Evolutionary conservation across 2,113 vertebrate species (phyloP).

Genomic region (Plotosus lineatus): DNA sequence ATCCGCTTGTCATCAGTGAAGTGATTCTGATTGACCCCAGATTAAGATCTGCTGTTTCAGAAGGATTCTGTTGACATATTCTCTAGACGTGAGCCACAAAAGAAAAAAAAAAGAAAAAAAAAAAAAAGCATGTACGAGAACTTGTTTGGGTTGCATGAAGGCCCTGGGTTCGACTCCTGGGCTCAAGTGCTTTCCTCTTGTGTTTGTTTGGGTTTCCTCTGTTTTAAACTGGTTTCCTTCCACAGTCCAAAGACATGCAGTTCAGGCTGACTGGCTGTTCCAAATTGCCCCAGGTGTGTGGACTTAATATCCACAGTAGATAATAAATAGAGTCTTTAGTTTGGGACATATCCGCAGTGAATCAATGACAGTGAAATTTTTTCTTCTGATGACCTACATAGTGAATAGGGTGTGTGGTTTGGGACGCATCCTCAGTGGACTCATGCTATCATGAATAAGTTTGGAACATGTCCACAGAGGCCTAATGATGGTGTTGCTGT

Average conservation of each 20-base stretch:
- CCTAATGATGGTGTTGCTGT: neutral
- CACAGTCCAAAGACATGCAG: neutral
- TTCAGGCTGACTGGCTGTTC: no score
- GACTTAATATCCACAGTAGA: neutral
- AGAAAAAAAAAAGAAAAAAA: neutral
- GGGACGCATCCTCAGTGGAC: neutral
- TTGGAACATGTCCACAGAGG: neutral
- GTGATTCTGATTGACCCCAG: neutral
- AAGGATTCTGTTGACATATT: neutral
- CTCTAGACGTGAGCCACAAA: neutral
- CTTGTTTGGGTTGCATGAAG: no score
- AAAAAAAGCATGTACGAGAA: neutral
- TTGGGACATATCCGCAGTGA: neutral
- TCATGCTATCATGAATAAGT: neutral
- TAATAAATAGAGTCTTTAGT: neutral
- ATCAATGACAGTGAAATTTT: no score
- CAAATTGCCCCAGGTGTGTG: neutral
- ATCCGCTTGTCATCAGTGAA: neutral
- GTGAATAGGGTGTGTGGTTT: neutral
- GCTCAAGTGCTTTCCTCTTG: no score
- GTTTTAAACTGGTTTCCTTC: neutral
- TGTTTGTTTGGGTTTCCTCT: no score
- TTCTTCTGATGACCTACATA: neutral
- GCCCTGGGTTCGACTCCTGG: no score
- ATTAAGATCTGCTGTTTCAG: neutral